Percentiles rank a stretch among this genome's conserved stretches.
These are phyloP conservation scores for Colletes collaris DNA, from an alignment of 2,888 invertebrate species.

Conservation along the genomic window DNA sequence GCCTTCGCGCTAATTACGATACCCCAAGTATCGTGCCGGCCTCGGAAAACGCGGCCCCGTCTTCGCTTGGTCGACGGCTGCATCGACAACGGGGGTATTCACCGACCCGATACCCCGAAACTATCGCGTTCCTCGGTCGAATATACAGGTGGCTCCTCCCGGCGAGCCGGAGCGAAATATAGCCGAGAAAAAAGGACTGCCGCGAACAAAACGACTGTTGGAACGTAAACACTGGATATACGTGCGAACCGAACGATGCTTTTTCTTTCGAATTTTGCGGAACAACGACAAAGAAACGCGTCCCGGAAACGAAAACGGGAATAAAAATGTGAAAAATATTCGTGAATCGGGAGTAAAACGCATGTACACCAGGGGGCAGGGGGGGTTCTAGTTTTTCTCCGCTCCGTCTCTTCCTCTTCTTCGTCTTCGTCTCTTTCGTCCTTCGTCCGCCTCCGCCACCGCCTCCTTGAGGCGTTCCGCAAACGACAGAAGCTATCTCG, in stretches of 20 bases:
- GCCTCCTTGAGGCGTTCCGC: constrained; percentile 34
- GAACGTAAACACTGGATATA: constrained; percentile 17
- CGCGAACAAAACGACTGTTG: not conserved
- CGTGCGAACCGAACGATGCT: not conserved
- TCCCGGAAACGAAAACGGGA: not conserved
- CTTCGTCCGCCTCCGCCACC: not conserved
- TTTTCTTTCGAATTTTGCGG: not conserved
- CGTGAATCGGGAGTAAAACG: too few relatives aligned
- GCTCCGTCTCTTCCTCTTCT: not conserved
- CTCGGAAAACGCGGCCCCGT: not conserved
- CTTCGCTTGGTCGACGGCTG: too few relatives aligned
- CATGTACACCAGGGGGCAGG: not conserved
- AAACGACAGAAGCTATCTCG: constrained; percentile 66
- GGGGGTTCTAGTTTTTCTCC: constrained; percentile 5
- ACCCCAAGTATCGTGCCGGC: constrained; percentile 17
- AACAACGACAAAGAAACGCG: not conserved
- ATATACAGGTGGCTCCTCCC: constrained; percentile 35
- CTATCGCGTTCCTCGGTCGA: constrained; percentile 7
- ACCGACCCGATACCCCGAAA: not conserved
- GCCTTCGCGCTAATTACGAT: constrained; percentile 61
- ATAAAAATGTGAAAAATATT: not conserved
- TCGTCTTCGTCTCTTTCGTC: not conserved
- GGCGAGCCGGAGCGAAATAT: constrained; percentile 5
- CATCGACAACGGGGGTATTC: not conserved
- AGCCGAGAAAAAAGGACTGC: not conserved